Evolutionary conservation across 2,797 vertebrate genomes (phyloP), one percentile per base, ranked within the genome.

Genomic region (Aeoliscus strigatus): DNA sequence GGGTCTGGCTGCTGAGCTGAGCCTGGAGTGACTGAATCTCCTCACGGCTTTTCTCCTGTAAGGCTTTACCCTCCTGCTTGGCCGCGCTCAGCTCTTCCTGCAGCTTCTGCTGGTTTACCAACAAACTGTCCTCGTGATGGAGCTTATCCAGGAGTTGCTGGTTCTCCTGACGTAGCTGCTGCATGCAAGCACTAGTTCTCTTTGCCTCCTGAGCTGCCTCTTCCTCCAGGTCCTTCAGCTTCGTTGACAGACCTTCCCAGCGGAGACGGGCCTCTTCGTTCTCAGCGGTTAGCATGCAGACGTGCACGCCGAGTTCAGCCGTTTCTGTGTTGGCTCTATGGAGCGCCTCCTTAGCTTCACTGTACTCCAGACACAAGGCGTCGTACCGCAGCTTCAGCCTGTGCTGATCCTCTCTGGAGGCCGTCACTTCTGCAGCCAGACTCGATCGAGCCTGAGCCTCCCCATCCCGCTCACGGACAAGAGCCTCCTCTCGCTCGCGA

Each of bases 321-420:
- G 87, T 92, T 61, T 94, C 94, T 0, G 87, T 91, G 81, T 94
- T 93, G 51, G 91, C 90, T 41, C 81, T 84, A 32, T 92, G 86
- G 28, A 96, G 89, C 6, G 90, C 87, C 60, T 95, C 93, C 58
- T 82, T 85, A 16, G 87, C 78, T 47, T 96, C 94, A 0, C 76
- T 75, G 0, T 86, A 90, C 64, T 94, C 92, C 56, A 89, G 32
- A 23, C 70, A 85, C 40, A 89, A 59, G 14, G 72, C 51, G 14
- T 89, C 81, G 1, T 88, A 85, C 17, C 73, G 69, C 9, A 32
- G 62, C 30, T 89, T 91, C 9, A 86, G 64, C 13, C 50, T 66
- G 10, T 79, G 79, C 13, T 92, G 84, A 60, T 92, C 90, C 37
- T 92, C 89, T 13, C 70, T 77, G 40, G 90, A 60, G 9, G 65